Evolutionary conservation across 1,140 invertebrate genomes (phyloP).

Genomic region (Mya arenaria): DNA sequence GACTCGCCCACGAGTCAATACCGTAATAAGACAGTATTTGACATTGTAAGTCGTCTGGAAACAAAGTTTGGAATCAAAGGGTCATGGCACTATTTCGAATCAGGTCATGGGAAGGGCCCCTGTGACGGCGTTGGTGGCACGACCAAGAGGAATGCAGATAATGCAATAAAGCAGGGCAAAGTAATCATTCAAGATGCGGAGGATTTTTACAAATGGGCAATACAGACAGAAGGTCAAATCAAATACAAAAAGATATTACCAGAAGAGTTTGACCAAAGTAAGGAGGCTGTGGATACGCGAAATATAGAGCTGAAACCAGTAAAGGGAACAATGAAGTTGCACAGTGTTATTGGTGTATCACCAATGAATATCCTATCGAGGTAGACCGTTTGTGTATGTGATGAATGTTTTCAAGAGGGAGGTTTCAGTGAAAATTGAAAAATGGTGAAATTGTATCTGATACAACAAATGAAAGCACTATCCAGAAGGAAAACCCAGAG

Average conservation of each 20-base stretch:
- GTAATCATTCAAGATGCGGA: slow-evolving; percentile 24
- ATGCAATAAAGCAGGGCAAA: slow-evolving; percentile 29
- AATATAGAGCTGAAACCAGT: not conserved
- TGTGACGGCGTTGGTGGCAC: slow-evolving; percentile 21
- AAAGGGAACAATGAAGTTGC: slow-evolving; percentile 9
- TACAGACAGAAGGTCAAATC: not conserved
- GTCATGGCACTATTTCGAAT: slow-evolving; percentile 33
- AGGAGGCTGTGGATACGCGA: not conserved
- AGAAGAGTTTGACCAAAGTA: slow-evolving; percentile 9
- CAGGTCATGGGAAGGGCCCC: slow-evolving; percentile 19
- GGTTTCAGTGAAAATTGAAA: slow-evolving; percentile 18
- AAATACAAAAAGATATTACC: not conserved
- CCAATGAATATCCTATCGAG: too few species aligned
- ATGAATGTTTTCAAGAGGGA: not conserved
- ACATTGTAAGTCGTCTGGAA: not conserved
- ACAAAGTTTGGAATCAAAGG: not conserved
- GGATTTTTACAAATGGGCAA: not conserved
- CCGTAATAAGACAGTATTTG: slow-evolving; percentile 13
- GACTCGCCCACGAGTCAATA: slow-evolving; percentile 3
- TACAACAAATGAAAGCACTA: not conserved
- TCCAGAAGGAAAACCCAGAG: not conserved
- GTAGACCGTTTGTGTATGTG: not conserved
- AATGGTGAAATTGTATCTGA: not conserved
- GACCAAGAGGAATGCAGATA: slow-evolving; percentile 7
- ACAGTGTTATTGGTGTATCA: not conserved